These are phyloP conservation scores for Neomorphus geoffroyi DNA, from an alignment of 2,797 vertebrate species.

Conservation along the genomic window DNA sequence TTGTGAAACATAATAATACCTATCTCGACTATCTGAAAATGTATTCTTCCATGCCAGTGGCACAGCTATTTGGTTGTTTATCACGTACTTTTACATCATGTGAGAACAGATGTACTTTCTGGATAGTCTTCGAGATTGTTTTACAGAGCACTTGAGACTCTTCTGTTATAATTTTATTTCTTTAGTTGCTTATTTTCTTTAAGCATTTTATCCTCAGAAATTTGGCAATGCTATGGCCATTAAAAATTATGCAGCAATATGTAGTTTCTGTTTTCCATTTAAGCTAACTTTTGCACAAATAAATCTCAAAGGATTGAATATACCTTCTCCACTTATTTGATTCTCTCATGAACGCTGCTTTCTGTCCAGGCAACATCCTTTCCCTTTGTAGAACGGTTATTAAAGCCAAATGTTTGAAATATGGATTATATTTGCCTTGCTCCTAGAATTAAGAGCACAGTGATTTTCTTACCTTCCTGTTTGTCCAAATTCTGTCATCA, in stretches of 20 bases:
- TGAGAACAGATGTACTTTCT: constrained; percentile 29
- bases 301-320: constrained; percentile 31
- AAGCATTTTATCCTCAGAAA: constrained; percentile 16
- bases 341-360: neutral
- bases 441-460: neutral
- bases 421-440: constrained; percentile 12
- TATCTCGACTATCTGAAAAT: neutral
- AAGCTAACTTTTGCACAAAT: constrained; percentile 49
- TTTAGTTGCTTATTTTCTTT: constrained; percentile 35
- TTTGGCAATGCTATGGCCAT: neutral
- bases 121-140: constrained; percentile 11
- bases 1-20: too few relatives aligned
- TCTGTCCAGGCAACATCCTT: neutral
- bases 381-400: constrained; percentile 12
- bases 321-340: constrained; percentile 6
- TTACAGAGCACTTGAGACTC: neutral
- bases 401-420: constrained; percentile 46
- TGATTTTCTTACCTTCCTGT: constrained; percentile 33
- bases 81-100: constrained; percentile 10
- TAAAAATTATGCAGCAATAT: constrained; percentile 26
- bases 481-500: constrained; percentile 36
- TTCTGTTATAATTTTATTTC: constrained; percentile 37
- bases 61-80: constrained; percentile 15
- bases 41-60: neutral
- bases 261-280: constrained; percentile 58